Evolutionary conservation across 2,113 vertebrate species (phyloP).

Genomic region (Seriola dumerili): DNA sequence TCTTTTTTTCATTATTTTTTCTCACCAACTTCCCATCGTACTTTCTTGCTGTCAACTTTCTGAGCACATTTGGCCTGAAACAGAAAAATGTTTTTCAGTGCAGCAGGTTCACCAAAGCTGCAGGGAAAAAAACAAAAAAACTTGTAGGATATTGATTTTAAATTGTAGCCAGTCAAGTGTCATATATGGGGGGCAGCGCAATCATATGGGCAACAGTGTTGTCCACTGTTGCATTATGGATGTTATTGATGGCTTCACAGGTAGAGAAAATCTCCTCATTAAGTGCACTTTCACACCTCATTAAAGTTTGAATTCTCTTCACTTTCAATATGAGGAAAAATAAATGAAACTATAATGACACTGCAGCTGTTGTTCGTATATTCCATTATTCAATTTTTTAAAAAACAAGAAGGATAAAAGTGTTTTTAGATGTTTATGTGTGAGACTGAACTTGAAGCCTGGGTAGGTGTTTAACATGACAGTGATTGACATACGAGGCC

Average conservation of each 20-base stretch:
- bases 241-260: background rate
- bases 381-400: background rate
- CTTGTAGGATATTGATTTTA: conserved; percentile 10
- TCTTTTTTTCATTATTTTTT: conserved; percentile 12
- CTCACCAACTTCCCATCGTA: conserved; percentile 26
- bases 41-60: conserved; percentile 42
- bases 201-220: background rate
- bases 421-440: background rate
- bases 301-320: conserved; percentile 5
- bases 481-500: background rate
- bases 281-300: conserved; percentile 8
- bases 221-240: background rate
- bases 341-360: background rate
- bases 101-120: background rate
- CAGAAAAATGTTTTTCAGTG: conserved; percentile 3
- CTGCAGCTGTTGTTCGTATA: background rate
- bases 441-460: background rate
- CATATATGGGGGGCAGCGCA: background rate
- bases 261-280: background rate
- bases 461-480: conserved; percentile 5
- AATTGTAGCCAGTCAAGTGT: background rate
- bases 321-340: background rate
- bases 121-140: background rate
- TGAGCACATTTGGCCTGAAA: background rate
- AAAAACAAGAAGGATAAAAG: background rate